A percentile compares a stretch with the other conserved stretches of the same genome.
Conservation (phyloP, 2,113 vertebrate genomes). For the Siniperca knerii region DNA sequence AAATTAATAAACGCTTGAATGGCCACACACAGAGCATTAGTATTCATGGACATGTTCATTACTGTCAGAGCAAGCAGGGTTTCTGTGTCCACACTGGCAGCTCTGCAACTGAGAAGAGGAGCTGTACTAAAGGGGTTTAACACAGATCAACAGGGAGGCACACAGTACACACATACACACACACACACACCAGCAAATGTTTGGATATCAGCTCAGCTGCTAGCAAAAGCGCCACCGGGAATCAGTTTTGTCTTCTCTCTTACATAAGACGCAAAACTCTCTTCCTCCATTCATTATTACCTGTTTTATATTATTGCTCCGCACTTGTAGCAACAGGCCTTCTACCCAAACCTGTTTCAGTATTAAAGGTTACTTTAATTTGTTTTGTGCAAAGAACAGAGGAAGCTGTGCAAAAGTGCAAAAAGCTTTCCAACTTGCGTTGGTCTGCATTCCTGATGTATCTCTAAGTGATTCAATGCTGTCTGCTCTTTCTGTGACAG, state of each 20-base stretch:
- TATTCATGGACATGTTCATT: conserved; percentile 57
- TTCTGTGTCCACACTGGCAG: conserved; percentile 45
- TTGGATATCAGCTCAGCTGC: neutral
- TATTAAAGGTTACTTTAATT: too few relatives aligned
- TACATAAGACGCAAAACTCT: neutral
- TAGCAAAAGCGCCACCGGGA: neutral
- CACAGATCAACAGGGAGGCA: neutral
- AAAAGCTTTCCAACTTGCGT: too few relatives aligned
- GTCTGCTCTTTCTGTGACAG: too few relatives aligned
- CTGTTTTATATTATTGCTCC: too few relatives aligned
- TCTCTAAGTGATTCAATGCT: too few relatives aligned
- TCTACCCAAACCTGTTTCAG: too few relatives aligned
- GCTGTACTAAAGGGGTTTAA: conserved; percentile 51
- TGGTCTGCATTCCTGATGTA: too few relatives aligned
- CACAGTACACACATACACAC: neutral
- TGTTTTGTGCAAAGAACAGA: too few relatives aligned
- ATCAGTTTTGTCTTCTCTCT: neutral
- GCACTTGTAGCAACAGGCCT: too few relatives aligned
- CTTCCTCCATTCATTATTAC: too few relatives aligned
- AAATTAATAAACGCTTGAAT: neutral
- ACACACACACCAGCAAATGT: neutral
- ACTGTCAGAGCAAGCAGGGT: conserved; percentile 34
- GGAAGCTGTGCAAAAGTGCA: too few relatives aligned
- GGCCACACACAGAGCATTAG: conserved; percentile 33
- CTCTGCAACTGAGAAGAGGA: conserved; percentile 38